These are phyloP conservation scores for Notothenia rossii DNA, from an alignment of 2,113 vertebrate genomes.

Conservation along the genomic window DNA sequence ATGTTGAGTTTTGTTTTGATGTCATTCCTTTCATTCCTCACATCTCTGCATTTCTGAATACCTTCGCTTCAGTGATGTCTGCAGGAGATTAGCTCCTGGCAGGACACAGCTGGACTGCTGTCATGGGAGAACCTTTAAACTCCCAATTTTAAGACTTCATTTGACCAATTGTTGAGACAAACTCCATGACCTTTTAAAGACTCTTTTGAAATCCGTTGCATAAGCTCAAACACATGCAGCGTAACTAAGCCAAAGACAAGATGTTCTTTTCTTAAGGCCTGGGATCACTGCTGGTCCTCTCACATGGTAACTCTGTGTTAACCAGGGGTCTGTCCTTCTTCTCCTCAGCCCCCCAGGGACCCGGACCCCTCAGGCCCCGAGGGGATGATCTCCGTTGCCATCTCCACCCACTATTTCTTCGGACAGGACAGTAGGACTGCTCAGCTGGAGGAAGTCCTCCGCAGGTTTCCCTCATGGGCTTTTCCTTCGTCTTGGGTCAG, in stretches of 20 bases:
- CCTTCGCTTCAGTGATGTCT: neutral
- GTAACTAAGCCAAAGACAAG: neutral
- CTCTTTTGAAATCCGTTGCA: neutral
- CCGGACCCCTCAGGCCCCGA: slow-evolving; percentile 82
- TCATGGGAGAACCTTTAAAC: slow-evolving; percentile 9
- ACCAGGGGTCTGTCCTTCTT: neutral
- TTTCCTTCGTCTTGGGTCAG: slow-evolving; percentile 95
- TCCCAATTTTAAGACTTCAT: neutral
- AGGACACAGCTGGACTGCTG: neutral
- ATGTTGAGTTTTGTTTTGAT: neutral
- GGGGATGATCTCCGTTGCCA: slow-evolving; percentile 88
- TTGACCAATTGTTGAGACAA: neutral
- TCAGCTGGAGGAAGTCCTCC: slow-evolving; percentile 83
- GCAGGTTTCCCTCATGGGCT: slow-evolving; percentile 90
- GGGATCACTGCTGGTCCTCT: neutral
- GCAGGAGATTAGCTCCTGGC: slow-evolving; percentile 15
- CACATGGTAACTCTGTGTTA: neutral
- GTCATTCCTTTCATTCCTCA: slow-evolving; percentile 31
- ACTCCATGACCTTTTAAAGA: slow-evolving; percentile 8
- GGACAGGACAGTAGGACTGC: slow-evolving; percentile 89
- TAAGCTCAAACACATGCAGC: slow-evolving; percentile 19
- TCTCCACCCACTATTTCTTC: slow-evolving; percentile 93
- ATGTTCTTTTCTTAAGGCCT: neutral
- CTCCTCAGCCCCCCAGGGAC: slow-evolving; percentile 74
- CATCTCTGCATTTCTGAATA: slow-evolving; percentile 13